Evolutionary conservation across 2,888 invertebrate genomes (phyloP), one percentile per base, ranked within the genome.

Genomic region (Epirrhoe tristata): DNA sequence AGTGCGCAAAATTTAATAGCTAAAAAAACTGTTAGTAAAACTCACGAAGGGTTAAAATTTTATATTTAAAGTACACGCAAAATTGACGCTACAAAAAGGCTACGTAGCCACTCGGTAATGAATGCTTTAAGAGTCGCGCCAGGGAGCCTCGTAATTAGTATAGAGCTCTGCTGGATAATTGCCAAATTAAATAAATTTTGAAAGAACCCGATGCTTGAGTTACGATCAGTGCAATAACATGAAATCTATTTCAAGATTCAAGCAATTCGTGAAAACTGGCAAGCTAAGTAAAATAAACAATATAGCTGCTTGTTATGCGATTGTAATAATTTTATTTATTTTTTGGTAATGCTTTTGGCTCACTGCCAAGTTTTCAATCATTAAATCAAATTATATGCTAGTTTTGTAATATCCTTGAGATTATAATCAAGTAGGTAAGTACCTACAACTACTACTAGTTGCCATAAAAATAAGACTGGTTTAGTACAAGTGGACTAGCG

Each of bases 81-180:
- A 77, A 79, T 78, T 63, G 78, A 76, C 59, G 64, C 66, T 66
- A 70, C 58, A 66, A 77, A 76, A 75, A 70, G 69, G 71, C 53
- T 67, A 71, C 59, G 60, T 63, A 63, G 64, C 67, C 62, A 56
- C 57, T 57, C 56, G 12, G 63, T 70, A 74, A 74, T 74, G 66
- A 72, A 74, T 71, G 66, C 66, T 58, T 55, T 46, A 69, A 52
- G 36, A 63, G 66, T 56, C 63, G 64, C 62, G 54, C 58, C 68
- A 70, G 67, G 63, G 72, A 67, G 64, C 66, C 66, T 63, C 62
- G 76, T 84, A 83, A 87, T 87, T 85, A 86, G 79, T 83, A 77
- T 82, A 84, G 78, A 81, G 83, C 83, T 80, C 81, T 80, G 71
- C 73, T 86, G 86, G 86, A 76, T 72, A 76, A 77, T 79, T 74